Conservation (phyloP, 2,797 vertebrate species). For the Lagocephalus sceleratus region DNA sequence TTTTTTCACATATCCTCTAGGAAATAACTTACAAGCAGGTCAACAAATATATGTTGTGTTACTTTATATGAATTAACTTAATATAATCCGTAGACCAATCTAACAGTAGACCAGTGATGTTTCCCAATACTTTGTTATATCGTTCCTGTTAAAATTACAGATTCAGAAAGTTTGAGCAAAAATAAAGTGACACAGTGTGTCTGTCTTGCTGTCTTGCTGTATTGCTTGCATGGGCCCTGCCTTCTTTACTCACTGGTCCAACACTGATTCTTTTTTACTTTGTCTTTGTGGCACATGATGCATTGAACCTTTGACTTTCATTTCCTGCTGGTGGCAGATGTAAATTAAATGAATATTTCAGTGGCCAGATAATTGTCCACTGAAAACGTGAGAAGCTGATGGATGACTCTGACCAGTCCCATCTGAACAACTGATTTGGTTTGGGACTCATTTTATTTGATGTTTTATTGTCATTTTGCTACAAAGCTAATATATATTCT, state of each 20-base stretch:
- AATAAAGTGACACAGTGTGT: no score
- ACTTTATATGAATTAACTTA: no score
- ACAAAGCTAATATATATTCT: not conserved
- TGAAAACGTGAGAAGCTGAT: constrained; percentile 40
- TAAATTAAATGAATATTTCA: constrained; percentile 67
- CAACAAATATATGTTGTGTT: no score
- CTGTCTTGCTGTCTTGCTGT: no score
- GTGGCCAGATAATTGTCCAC: not conserved
- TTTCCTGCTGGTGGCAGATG: constrained; percentile 61
- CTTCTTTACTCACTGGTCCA: constrained; percentile 53
- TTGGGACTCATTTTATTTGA: not conserved
- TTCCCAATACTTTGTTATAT: no score
- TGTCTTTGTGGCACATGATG: constrained; percentile 63
- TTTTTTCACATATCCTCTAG: no score
- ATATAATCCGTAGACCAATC: no score
- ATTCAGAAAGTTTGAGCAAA: no score
- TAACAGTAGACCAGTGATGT: no score
- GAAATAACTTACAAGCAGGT: no score
- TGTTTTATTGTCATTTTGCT: not conserved
- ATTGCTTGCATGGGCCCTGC: constrained; percentile 47
- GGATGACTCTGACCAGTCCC: constrained; percentile 29
- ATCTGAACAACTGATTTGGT: constrained; percentile 33
- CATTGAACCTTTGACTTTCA: constrained; percentile 76
- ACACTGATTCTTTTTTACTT: constrained; percentile 39
- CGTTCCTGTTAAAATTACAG: no score